These are phyloP conservation scores for Drosophila siamana DNA, from an alignment of 2,888 invertebrate genomes.

Conservation along the genomic window DNA sequence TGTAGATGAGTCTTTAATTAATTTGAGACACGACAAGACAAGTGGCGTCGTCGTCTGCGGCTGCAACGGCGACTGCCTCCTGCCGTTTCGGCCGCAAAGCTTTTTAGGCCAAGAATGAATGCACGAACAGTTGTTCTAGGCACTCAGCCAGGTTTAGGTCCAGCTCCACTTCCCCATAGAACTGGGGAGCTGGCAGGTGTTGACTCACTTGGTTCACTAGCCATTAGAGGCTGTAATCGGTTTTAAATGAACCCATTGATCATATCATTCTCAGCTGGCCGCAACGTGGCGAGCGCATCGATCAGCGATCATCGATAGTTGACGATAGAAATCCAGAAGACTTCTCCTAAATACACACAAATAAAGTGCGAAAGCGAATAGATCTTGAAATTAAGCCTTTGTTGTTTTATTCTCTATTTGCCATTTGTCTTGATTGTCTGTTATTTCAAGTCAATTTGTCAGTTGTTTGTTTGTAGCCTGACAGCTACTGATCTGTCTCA, in stretches of 20 bases:
- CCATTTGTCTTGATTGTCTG: not conserved
- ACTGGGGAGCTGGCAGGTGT: constrained; percentile 64
- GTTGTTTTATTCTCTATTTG: not conserved
- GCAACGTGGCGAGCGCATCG: constrained; percentile 19
- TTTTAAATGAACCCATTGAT: constrained; percentile 66
- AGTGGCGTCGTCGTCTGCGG: constrained; percentile 73
- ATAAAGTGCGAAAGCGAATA: not conserved
- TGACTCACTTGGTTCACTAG: constrained; percentile 69
- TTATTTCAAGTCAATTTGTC: constrained; percentile 30
- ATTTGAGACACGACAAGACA: constrained; percentile 82
- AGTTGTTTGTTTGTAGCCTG: constrained; percentile 14
- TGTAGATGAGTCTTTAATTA: constrained; percentile 81
- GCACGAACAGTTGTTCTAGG: constrained; percentile 11
- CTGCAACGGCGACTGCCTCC: constrained; percentile 59
- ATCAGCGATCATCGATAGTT: not conserved
- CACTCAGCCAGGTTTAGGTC: constrained; percentile 30
- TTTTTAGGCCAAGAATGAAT: constrained; percentile 71
- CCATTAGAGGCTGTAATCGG: constrained; percentile 63
- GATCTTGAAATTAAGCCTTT: not conserved
- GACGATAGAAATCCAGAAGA: not conserved
- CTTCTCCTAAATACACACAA: not conserved
- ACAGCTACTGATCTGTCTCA: constrained; percentile 30
- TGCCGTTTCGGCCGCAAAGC: constrained; percentile 53
- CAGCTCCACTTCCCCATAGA: constrained; percentile 22
- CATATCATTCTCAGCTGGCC: constrained; percentile 42